Conservation (phyloP, 2,113 vertebrate genomes). For the Strix aluco region DNA sequence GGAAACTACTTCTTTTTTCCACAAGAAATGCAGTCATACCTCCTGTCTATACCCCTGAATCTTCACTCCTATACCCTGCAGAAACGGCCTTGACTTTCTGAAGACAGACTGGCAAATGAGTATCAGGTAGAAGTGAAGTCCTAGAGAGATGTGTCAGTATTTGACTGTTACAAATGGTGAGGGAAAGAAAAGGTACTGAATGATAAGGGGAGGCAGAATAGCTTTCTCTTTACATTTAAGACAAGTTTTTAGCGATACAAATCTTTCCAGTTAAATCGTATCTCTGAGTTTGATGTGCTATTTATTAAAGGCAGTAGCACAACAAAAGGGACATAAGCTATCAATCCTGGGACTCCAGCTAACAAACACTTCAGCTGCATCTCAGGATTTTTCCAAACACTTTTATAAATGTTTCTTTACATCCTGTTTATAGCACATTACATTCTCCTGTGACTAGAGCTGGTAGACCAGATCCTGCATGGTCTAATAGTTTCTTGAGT, state of each 20-base stretch:
- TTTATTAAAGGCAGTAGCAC: background rate
- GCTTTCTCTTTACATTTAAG: background rate
- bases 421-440: background rate
- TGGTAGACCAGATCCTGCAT: constrained; percentile 21
- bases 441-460: background rate
- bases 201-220: background rate
- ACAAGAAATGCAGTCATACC: background rate
- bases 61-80: background rate
- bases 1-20: background rate
- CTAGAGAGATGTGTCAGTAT: background rate
- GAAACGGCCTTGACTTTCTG: background rate
- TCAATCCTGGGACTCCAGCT: background rate
- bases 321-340: background rate
- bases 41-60: background rate
- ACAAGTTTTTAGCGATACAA: background rate
- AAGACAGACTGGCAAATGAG: background rate
- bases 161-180: background rate
- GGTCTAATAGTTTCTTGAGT: background rate
- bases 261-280: background rate
- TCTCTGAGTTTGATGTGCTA: background rate
- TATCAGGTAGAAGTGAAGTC: background rate
- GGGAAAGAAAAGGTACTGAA: background rate
- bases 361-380: background rate
- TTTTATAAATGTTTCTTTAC: constrained; percentile 11
- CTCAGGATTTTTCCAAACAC: background rate